phyloP scores from a whole-genome alignment of 2,888 invertebrate genomes.

The Drosophila pseudotakahashii region DNA sequence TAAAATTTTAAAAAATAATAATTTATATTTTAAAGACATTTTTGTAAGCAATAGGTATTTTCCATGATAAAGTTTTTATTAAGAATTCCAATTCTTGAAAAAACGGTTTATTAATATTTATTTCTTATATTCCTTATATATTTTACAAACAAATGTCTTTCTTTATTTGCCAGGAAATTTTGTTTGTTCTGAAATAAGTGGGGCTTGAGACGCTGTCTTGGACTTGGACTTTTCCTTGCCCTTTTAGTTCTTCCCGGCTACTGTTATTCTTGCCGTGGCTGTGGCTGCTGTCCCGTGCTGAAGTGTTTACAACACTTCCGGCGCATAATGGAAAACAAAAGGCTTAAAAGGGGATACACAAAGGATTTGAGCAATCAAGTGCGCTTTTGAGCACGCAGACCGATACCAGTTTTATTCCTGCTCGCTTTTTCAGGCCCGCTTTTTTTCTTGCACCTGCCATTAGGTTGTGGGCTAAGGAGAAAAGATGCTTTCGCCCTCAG shows the following conservation, averaged over 20 bases:
- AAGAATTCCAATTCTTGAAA: no score
- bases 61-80: no score
- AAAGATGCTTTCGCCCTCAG: constrained; percentile 18
- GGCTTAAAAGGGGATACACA: constrained; percentile 79
- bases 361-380: constrained; percentile 80
- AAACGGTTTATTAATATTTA: no score
- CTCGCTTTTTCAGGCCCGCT: constrained; percentile 10
- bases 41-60: no score
- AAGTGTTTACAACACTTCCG: constrained; percentile 79
- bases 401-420: constrained; percentile 64
- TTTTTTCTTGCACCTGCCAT: constrained; percentile 44
- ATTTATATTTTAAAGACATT: no score
- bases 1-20: no score
- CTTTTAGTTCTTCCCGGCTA: constrained; percentile 42
- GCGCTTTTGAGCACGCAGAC: constrained; percentile 69
- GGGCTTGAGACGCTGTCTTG: constrained; percentile 50
- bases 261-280: constrained; percentile 34
- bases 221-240: constrained; percentile 36
- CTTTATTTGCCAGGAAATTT: background rate
- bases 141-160: background rate
- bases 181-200: constrained; percentile 20
- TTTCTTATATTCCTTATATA: no score
- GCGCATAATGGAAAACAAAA: constrained; percentile 78
- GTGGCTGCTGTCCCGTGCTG: constrained; percentile 32
- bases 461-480: constrained; percentile 23